Base-by-base conservation (phyloP, 2,113 vertebrate genomes). In the Atrichornis clamosus region DNA sequence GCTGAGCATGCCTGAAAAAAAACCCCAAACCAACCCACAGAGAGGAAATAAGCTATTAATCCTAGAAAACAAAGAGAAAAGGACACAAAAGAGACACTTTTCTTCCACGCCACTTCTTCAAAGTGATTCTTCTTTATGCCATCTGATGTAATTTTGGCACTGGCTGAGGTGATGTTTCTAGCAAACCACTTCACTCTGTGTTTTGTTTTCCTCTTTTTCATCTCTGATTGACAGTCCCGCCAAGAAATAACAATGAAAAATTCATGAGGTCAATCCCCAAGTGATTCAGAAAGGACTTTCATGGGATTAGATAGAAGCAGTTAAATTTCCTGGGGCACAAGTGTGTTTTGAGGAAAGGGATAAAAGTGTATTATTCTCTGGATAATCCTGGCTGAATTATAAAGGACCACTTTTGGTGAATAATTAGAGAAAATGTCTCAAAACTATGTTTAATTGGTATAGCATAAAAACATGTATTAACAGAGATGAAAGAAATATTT, bases 141-240 rank as follows among this genome's bases (percentile, higher is more conserved):
- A 52, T 56, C 53, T 95, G 62, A 77, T 89, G 46, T 59, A 32
- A 62, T 87, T 88, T 80, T 72, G 49, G 58, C 3, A 7, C 53
- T 82, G 50, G 41, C 35, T 74, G 85, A 87, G 58, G 50, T 69
- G 64, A 65, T 27, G 58, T 88, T 94, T 96, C 73, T 59, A 74
- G 82, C 53, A 84, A 95, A 81, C 32, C 46, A 46, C 32, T 87
- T 90, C 63, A 49, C 19, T 94, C 65, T 39, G 39, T 50, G 79
- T 91, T 95, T 95, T 90, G 80, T 90, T 94, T 95, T 93, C 64
- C 1, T 84, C 86, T 92, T 92, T 96, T 89, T 94, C 81, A 90
- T 91, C 50, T 82, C 72, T 96, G 96, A 97, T 96, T 95, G 95
- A 95, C 96, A 97, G 87, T 68, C 87, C 80, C 80, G 95, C 90